A percentile compares a stretch with the other conserved stretches of the same genome.
Evolutionary conservation across 1,140 invertebrate genomes (phyloP).

Genomic region (Apis cerana): DNA sequence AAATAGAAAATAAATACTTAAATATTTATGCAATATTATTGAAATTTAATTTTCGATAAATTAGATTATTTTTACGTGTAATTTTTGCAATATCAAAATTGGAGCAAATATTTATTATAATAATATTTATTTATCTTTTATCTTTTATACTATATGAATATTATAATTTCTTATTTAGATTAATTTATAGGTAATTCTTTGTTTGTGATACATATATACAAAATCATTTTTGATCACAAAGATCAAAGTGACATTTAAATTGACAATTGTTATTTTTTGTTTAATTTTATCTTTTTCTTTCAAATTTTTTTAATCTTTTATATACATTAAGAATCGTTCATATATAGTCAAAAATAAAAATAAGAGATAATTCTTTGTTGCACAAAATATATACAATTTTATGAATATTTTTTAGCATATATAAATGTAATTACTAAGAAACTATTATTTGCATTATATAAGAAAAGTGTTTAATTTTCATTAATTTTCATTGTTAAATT

Average conservation of each 20-base stretch:
- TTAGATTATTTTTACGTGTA: not conserved
- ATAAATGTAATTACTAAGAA: slow-evolving; percentile 34
- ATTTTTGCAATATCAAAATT: slow-evolving; percentile 40
- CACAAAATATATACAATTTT: slow-evolving; percentile 38
- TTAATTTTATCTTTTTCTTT: slow-evolving; percentile 3
- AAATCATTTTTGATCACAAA: slow-evolving; percentile 22
- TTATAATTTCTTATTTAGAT: slow-evolving; percentile 21
- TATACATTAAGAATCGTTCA: slow-evolving; percentile 24
- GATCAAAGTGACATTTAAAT: slow-evolving; percentile 38
- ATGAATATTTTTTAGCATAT: slow-evolving; percentile 10
- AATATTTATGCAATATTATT: slow-evolving; percentile 26
- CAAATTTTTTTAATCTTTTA: slow-evolving; percentile 17
- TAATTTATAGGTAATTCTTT: slow-evolving; percentile 33
- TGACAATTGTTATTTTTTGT: slow-evolving; percentile 33
- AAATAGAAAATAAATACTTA: not conserved
- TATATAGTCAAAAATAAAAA: slow-evolving; percentile 36
- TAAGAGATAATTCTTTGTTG: slow-evolving; percentile 7
- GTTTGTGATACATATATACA: slow-evolving; percentile 26
- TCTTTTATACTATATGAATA: slow-evolving; percentile 5
- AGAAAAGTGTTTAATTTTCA: slow-evolving; percentile 9
- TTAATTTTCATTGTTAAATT: not conserved
- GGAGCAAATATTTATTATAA: slow-evolving; percentile 19
- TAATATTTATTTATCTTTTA: slow-evolving; percentile 18
- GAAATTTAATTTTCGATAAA: not conserved
- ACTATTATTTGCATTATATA: slow-evolving; percentile 31